A percentile compares a stretch with the other conserved stretches of the same genome.
phyloP scores from a whole-genome alignment of 2,888 invertebrate genomes.

The Gymnoscelis rufifasciata region DNA sequence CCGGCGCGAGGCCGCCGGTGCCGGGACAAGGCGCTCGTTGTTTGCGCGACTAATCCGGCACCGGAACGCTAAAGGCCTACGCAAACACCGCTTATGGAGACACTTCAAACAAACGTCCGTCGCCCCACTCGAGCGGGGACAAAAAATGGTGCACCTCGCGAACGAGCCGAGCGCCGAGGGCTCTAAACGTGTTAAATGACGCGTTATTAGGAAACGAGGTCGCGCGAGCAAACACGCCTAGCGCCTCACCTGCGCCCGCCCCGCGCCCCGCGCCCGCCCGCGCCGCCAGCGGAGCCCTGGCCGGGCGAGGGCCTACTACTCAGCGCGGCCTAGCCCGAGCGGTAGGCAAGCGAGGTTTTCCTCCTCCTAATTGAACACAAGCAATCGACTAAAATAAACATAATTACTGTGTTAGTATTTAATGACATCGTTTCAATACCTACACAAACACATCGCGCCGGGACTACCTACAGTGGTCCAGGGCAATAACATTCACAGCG shows the following conservation, averaged over 20 bases:
- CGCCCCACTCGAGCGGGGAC: slow-evolving; percentile 45
- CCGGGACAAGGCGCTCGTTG: slow-evolving; percentile 26
- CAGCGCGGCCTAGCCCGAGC: background rate
- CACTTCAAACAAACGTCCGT: slow-evolving; percentile 60
- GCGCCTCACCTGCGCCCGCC: slow-evolving; percentile 35
- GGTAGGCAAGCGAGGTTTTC: background rate
- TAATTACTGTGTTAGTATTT: background rate
- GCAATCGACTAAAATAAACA: background rate
- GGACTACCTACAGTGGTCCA: too few relatives aligned
- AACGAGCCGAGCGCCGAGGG: slow-evolving; percentile 52
- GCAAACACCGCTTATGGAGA: slow-evolving; percentile 68
- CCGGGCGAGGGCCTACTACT: too few relatives aligned
- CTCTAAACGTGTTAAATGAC: slow-evolving; percentile 64
- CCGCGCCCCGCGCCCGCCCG: background rate
- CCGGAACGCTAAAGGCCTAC: slow-evolving; percentile 55
- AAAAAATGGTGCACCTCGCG: slow-evolving; percentile 63
- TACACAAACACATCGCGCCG: too few relatives aligned
- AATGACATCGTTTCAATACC: background rate
- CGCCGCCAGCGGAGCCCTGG: background rate
- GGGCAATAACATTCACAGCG: too few relatives aligned
- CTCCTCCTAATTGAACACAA: slow-evolving; percentile 1
- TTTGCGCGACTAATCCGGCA: slow-evolving; percentile 45
- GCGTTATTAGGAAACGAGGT: slow-evolving; percentile 25
- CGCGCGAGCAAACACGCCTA: slow-evolving; percentile 21
- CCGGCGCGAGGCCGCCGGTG: background rate